Percentiles rank a stretch among this genome's conserved stretches.
These are phyloP conservation scores for Gadopsis bispinosus DNA, from an alignment of 2,797 vertebrate species.

Conservation along the genomic window DNA sequence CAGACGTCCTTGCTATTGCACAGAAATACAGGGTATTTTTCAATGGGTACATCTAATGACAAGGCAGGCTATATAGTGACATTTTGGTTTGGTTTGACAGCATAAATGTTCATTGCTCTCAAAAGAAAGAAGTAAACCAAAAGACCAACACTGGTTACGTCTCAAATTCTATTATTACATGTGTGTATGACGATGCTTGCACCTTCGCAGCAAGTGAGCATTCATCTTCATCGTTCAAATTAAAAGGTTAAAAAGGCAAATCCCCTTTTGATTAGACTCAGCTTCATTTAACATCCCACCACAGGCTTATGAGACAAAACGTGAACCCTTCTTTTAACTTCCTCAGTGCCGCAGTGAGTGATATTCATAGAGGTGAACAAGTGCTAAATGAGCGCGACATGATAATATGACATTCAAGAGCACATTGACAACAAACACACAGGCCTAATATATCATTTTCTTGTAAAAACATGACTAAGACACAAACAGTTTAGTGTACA, in stretches of 20 bases:
- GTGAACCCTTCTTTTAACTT: slow-evolving; percentile 39
- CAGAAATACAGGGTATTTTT: slow-evolving; percentile 64
- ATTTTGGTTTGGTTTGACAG: slow-evolving; percentile 79
- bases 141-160: slow-evolving; percentile 44
- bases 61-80: slow-evolving; percentile 71
- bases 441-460: slow-evolving; percentile 59
- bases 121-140: slow-evolving; percentile 40
- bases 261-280: slow-evolving; percentile 55
- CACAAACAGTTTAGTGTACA: slow-evolving; percentile 67
- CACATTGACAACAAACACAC: slow-evolving; percentile 74
- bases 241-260: slow-evolving; percentile 57
- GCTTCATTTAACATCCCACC: slow-evolving; percentile 50
- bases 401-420: slow-evolving; percentile 77
- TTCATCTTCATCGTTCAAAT: slow-evolving; percentile 53
- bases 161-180: slow-evolving; percentile 45
- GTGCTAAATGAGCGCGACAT: slow-evolving; percentile 67
- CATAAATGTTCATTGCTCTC: slow-evolving; percentile 67
- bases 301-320: slow-evolving; percentile 40
- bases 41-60: slow-evolving; percentile 63
- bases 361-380: slow-evolving; percentile 65
- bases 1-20: slow-evolving; percentile 75
- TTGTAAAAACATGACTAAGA: slow-evolving; percentile 73
- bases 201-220: slow-evolving; percentile 30
- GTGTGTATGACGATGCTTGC: slow-evolving; percentile 40
- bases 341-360: slow-evolving; percentile 62